Base-by-base conservation (phyloP, 2,888 invertebrate genomes). In the Chelonus formosanus region DNA sequence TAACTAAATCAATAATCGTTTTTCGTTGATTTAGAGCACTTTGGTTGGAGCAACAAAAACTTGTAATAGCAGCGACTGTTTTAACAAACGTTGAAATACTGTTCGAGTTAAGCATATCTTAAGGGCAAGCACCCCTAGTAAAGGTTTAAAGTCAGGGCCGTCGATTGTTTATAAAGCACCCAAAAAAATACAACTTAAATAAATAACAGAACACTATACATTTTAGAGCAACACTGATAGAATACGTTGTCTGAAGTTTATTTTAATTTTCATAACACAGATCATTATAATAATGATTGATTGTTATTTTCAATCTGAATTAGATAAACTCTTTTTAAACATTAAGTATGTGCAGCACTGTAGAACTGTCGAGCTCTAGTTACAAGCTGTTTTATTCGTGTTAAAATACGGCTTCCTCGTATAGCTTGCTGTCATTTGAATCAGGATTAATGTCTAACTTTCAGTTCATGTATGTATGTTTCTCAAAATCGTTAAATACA, bases 101-200 rank as follows among this genome's bases (percentile, higher is more conserved):
- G 75, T 71, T 75, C 76, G 75, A 74, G 72, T 77, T 72, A 72
- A 73, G 74, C 72, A 78, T 73, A 78, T 77, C 75, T 72, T 70
- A 73, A 77, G 80, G 79, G 79, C 81, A 79, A 77, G 75, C 78
- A 81, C 79, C 81, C 80, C 76, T 77, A 74, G 74, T 73, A 73
- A 74, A 73, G 75, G 76, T 76, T 80, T 79, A 76, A 66, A 48
- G 55, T 57, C 80, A 80, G 80, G 77, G 76, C 77, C 78, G 80
- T 77, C 70, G 32, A 32, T 59, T 50, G 47, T 55, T 40, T 40
- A 40, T 5, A 40, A 40, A 40, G 40, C 6, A 6, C 40, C 40
- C 40, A 6, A 3, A 40, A 40, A 40, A 40, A 40, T 4, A 40
- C 40, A 6, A 40, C 40, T 6, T 40, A 40, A 40, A 40, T 20